Evolutionary conservation across 1,140 invertebrate genomes (phyloP).

Genomic region (Oreohelix idahoensis): DNA sequence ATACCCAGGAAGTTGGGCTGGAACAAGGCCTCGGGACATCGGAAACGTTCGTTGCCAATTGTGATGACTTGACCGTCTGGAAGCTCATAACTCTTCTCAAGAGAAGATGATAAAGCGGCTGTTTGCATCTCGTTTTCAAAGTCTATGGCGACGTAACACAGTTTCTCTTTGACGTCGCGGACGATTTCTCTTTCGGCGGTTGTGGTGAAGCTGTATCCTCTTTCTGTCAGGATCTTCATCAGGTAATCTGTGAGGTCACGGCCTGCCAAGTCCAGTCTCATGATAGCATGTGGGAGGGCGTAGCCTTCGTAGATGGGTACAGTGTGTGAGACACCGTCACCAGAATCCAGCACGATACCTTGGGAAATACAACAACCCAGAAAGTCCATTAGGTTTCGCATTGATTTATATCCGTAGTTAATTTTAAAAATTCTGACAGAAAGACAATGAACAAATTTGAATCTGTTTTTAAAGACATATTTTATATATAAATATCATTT

Average conservation of each 20-base stretch:
- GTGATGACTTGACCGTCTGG: conserved; percentile 84
- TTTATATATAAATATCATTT: no score
- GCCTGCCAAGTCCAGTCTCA: conserved; percentile 81
- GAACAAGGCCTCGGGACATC: conserved; percentile 79
- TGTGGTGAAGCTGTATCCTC: conserved; percentile 96
- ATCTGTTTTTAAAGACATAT: no score
- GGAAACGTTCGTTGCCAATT: conserved; percentile 96
- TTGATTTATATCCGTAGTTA: no score
- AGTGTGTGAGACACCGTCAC: conserved; percentile 95
- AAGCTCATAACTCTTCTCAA: conserved; percentile 73
- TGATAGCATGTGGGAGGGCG: conserved; percentile 70
- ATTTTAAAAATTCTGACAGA: no score
- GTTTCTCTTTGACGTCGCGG: conserved; percentile 27
- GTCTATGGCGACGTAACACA: conserved; percentile 87
- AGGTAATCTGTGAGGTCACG: conserved; percentile 29
- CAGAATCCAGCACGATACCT: conserved; percentile 77
- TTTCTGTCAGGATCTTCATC: conserved; percentile 91
- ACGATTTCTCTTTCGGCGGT: conserved; percentile 84
- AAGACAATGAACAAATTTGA: no score
- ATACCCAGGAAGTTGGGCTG: conserved; percentile 78
- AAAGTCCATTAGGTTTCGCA: not conserved
- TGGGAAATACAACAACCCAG: not conserved
- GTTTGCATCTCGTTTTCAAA: conserved; percentile 89
- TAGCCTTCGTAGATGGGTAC: conserved; percentile 76
- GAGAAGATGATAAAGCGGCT: conserved; percentile 80